Base-by-base conservation (phyloP, 2,888 invertebrate genomes). In the Syritta pipiens region DNA sequence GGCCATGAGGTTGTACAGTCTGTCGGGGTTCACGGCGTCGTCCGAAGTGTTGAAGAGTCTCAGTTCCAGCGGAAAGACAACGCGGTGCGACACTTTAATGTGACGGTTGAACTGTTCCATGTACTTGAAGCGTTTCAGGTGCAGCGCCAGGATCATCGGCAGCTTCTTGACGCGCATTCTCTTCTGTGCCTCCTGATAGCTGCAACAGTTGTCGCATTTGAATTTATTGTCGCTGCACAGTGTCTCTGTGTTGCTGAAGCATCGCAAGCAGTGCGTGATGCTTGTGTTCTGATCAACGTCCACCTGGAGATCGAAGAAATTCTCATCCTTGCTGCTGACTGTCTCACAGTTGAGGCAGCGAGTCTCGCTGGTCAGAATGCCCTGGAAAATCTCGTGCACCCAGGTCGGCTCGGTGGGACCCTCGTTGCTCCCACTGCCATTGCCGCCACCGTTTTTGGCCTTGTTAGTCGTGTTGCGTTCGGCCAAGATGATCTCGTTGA, bases 311-410 rank as follows among this genome's bases (percentile, higher is more conserved):
- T 99, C 99, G 86, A 99, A 95, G 90, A 99, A 99, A 88, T 99
- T 97, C 89, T 99, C 99, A 90, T 99, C 99, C 90, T 99, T 99
- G 90, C 97, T 97, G 90, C 98, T 98, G 86, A 99, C 97, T 82
- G 98, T 98, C 92, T 99, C 99, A 90, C 99, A 99, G 90, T 99
- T 99, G 84, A 99, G 93, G 91, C 99, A 99, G 84, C 98, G 91
- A 1, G 99, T 99, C 91, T 99, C 99, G 89, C 99, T 99, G 2
- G 99, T 99, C 81, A 99, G 92, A 59, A 99, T 99, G 82, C 99
- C 99, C 82, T 99, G 99, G 90, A 99, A 99, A 87, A 99, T 98
- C 90, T 99, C 99, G 88, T 99, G 99, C 75, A 99, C 98, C 99
- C 99, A 99, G 1, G 99, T 99, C 51, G 97, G 96, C 85, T 97